Evolutionary conservation across 2,113 vertebrate species (phyloP).

Genomic region (mouse (Mus musculus)): DNA sequence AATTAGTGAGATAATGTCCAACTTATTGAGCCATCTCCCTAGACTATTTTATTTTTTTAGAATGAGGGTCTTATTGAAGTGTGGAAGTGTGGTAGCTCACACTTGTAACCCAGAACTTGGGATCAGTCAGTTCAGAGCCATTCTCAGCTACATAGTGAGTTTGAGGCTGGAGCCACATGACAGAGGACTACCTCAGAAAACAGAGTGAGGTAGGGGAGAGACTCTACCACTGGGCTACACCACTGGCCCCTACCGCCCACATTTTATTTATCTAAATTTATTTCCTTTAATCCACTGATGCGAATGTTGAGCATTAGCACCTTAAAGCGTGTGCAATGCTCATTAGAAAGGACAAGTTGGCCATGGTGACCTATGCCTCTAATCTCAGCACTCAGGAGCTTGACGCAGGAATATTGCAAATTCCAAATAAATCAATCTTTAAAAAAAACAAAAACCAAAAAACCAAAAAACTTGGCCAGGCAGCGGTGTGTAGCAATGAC

Average conservation of each 20-base stretch:
- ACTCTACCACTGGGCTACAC: background rate
- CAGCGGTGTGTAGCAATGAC: no score
- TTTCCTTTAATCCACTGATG: background rate
- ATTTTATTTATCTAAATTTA: background rate
- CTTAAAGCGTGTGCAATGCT: background rate
- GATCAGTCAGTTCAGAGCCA: background rate
- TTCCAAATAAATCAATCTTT: background rate
- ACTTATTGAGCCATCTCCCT: background rate
- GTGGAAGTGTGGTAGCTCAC: background rate
- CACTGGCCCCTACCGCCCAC: background rate
- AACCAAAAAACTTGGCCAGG: background rate
- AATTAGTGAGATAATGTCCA: no score
- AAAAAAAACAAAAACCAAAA: background rate
- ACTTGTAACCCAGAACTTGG: background rate
- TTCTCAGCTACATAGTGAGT: background rate
- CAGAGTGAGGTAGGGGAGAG: no score
- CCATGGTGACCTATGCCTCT: background rate
- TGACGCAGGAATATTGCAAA: background rate
- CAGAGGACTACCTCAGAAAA: background rate
- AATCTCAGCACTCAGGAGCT: background rate
- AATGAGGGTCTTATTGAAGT: background rate
- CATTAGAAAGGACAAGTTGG: background rate
- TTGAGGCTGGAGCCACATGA: background rate
- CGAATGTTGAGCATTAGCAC: background rate
- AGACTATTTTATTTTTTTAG: background rate